These are phyloP conservation scores for Procavia capensis DNA, from an alignment of 2,113 vertebrate genomes.

Conservation along the genomic window DNA sequence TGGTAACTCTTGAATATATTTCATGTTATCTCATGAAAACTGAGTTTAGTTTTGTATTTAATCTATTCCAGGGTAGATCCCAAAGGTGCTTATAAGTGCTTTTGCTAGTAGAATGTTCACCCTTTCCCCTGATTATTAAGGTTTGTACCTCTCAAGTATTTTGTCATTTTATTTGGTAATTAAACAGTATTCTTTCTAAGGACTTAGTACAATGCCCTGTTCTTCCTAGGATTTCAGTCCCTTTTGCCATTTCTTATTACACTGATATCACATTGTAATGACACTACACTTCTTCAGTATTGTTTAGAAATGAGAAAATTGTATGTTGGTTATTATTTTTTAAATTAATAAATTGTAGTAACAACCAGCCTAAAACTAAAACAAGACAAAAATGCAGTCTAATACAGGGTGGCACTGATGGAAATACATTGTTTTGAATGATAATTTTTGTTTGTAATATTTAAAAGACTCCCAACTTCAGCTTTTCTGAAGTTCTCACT, in stretches of 20 bases:
- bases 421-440: background rate
- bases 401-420: background rate
- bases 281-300: fast-evolving
- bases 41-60: background rate
- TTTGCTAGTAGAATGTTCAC: background rate
- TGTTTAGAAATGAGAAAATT: background rate
- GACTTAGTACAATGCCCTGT: background rate
- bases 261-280: no score
- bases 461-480: background rate
- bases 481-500: background rate
- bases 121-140: background rate
- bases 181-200: background rate
- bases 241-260: background rate
- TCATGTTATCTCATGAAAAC: background rate
- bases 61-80: background rate
- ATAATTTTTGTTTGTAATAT: background rate
- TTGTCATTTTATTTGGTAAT: background rate
- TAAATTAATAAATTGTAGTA: background rate
- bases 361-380: background rate
- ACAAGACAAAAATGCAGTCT: background rate
- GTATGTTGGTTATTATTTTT: background rate
- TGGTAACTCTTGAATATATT: background rate
- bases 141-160: background rate
- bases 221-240: fast-evolving
- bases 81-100: background rate